These are phyloP conservation scores for Schizopygopsis malacanthus DNA, from an alignment of 2,797 vertebrate species.

Conservation along the genomic window DNA sequence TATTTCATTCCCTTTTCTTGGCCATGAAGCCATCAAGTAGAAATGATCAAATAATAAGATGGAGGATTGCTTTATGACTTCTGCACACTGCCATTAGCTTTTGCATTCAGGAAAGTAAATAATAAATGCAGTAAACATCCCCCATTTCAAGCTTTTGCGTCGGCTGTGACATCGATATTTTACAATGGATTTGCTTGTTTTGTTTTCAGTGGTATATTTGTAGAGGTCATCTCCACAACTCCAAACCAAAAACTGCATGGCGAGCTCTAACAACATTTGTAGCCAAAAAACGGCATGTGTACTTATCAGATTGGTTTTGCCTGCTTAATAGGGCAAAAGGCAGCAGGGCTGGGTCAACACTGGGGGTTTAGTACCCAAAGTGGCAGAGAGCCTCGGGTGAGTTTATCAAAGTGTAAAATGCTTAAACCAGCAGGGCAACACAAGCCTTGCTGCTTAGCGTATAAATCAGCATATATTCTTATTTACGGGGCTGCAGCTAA, in stretches of 20 bases:
- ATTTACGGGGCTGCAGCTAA: conserved; percentile 72
- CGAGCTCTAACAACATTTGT: not conserved
- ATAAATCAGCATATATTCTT: conserved; percentile 84
- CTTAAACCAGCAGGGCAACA: conserved; percentile 77
- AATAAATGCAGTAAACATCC: conserved; percentile 60
- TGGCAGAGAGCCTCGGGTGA: conserved; percentile 64
- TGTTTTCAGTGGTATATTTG: not conserved
- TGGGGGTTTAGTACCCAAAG: conserved; percentile 49
- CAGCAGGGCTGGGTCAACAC: conserved; percentile 54
- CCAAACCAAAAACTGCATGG: not conserved
- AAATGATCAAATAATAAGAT: conserved; percentile 77
- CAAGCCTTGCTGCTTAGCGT: conserved; percentile 78
- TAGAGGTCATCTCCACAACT: not conserved
- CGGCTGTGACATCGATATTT: conserved; percentile 28
- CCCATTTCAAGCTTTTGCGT: conserved; percentile 61
- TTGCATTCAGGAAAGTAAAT: conserved; percentile 66
- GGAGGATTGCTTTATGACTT: conserved; percentile 72
- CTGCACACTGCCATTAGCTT: conserved; percentile 75
- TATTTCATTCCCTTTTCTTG: conserved; percentile 76
- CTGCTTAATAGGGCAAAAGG: conserved; percentile 61
- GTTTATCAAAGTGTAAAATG: conserved; percentile 82
- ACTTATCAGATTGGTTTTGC: conserved; percentile 53
- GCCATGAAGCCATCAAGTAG: conserved; percentile 66
- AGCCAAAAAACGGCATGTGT: conserved; percentile 15
- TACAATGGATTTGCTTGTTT: not conserved